A percentile compares a stretch with the other conserved stretches of the same genome.
phyloP scores from a whole-genome alignment of 2,888 invertebrate genomes.

The Tillus elongatus region DNA sequence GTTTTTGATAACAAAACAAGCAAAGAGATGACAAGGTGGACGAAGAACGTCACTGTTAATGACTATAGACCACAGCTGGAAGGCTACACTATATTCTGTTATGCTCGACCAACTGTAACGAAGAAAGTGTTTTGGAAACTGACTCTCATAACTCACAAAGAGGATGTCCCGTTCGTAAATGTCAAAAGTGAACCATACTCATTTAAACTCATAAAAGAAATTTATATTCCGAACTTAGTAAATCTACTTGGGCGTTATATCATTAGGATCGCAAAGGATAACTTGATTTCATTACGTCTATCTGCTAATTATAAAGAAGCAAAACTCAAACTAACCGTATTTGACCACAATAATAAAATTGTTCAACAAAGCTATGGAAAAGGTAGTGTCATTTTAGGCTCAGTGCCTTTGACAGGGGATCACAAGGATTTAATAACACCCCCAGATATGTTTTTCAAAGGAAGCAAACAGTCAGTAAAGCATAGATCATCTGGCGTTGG shows the following conservation, averaged over 20 bases:
- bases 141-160: conserved; percentile 22
- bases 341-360: conserved; percentile 17
- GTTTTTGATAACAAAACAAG: conserved; percentile 35
- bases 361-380: too few relatives aligned
- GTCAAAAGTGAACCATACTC: too few relatives aligned
- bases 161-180: too few relatives aligned
- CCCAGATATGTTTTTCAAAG: too few relatives aligned
- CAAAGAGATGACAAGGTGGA: conserved; percentile 26
- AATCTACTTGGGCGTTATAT: conserved; percentile 21
- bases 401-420: too few relatives aligned
- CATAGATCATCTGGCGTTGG: too few relatives aligned
- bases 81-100: conserved; percentile 36
- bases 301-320: conserved; percentile 17
- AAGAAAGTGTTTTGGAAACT: conserved; percentile 28
- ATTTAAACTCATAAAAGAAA: conserved; percentile 11
- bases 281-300: conserved; percentile 21
- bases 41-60: conserved; percentile 25
- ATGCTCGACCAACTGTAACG: conserved; percentile 28
- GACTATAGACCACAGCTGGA: conserved; percentile 26
- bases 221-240: conserved; percentile 23
- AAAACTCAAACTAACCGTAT: conserved; percentile 19
- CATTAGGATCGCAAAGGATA: conserved; percentile 19
- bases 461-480: too few relatives aligned
- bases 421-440: too few relatives aligned
- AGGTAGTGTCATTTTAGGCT: too few relatives aligned